These are phyloP conservation scores for Todus mexicanus DNA, from an alignment of 2,797 vertebrate species.

Conservation along the genomic window DNA sequence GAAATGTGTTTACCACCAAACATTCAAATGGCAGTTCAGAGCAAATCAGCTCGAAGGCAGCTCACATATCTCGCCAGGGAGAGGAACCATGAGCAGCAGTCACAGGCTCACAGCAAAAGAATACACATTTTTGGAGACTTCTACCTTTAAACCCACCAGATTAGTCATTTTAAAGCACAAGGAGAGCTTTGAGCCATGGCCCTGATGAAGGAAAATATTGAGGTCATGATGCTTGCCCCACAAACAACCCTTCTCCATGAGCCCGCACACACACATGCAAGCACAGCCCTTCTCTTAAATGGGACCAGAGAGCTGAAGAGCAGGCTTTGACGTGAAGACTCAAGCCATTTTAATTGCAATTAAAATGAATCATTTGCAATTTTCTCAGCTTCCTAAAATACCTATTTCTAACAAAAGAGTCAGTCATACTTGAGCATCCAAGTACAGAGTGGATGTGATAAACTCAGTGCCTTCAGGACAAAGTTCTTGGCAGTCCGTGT, in stretches of 20 bases:
- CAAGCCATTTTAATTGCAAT: neutral
- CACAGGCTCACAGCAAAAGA: neutral
- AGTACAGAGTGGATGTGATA: conserved; percentile 37
- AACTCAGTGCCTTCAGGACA: conserved; percentile 48
- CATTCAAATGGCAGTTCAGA: neutral
- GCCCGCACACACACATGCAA: neutral
- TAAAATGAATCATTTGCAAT: neutral
- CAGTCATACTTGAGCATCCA: conserved; percentile 20
- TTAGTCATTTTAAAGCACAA: neutral
- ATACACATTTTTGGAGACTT: neutral
- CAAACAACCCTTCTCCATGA: neutral
- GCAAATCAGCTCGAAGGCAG: neutral
- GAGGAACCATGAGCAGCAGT: neutral
- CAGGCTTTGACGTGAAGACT: neutral
- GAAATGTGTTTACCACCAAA: neutral
- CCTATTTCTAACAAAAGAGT: conserved; percentile 14
- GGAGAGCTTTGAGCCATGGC: neutral
- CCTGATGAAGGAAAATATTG: neutral
- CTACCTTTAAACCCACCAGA: neutral
- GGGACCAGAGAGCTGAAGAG: neutral
- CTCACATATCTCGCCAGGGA: neutral
- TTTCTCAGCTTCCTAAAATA: conserved; percentile 30
- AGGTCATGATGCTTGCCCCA: neutral
- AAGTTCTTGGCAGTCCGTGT: conserved; percentile 14
- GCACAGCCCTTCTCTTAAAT: neutral